Evolutionary conservation across 2,113 vertebrate genomes (phyloP).

Genomic region (Siphamia tubifer): DNA sequence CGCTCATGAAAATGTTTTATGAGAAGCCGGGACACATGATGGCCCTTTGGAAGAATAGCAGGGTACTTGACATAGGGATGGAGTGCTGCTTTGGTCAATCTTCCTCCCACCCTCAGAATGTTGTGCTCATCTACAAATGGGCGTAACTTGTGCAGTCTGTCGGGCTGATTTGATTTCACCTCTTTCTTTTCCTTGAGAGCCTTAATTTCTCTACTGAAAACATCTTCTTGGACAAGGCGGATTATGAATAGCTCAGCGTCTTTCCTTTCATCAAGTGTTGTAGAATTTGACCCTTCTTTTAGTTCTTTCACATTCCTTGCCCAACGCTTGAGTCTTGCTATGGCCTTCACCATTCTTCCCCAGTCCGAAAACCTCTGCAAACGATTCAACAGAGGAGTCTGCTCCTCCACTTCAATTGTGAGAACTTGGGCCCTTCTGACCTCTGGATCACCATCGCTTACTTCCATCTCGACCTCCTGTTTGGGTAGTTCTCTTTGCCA

Average conservation of each 20-base stretch:
- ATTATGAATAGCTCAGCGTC: conserved; percentile 13
- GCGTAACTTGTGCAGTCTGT: conserved; percentile 9
- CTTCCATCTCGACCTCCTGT: conserved; percentile 16
- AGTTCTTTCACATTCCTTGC: conserved; percentile 1
- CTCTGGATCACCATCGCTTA: not conserved
- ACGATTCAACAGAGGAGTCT: conserved; percentile 7
- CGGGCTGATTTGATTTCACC: not conserved
- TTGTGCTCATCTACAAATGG: conserved; percentile 23
- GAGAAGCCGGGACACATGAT: conserved; percentile 6
- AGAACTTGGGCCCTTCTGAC: conserved; percentile 14
- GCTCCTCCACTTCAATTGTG: no score
- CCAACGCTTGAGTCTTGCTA: conserved; percentile 17
- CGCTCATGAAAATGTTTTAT: conserved; percentile 10
- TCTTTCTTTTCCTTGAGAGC: conserved; percentile 9
- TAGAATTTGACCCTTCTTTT: conserved; percentile 26
- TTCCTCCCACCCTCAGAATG: conserved; percentile 30
- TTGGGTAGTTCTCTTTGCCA: conserved; percentile 15
- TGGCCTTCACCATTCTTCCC: conserved; percentile 17
- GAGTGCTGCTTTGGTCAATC: conserved; percentile 14
- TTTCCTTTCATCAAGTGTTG: conserved; percentile 31
- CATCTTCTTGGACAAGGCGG: conserved; percentile 4
- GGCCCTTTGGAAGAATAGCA: conserved; percentile 8
- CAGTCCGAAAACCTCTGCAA: conserved; percentile 30
- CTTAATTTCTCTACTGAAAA: conserved; percentile 12
- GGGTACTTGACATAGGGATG: conserved; percentile 26